A percentile compares a stretch with the other conserved stretches of the same genome.
Evolutionary conservation across 2,113 vertebrate species (phyloP).

Genomic region (Callocephalon fimbriatum): DNA sequence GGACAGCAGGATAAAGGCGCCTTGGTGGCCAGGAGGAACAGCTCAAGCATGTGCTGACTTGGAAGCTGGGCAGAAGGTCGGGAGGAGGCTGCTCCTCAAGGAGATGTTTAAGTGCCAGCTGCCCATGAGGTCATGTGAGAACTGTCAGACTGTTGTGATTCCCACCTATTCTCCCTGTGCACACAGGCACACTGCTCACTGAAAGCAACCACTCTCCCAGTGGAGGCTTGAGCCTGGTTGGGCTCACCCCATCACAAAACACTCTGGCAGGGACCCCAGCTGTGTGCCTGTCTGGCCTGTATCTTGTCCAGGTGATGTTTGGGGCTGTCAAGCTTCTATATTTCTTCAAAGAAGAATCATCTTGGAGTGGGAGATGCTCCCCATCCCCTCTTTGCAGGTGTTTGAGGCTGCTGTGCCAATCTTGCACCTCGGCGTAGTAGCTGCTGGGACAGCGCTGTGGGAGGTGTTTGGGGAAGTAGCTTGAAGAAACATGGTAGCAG

Average conservation of each 20-base stretch:
- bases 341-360: not conserved
- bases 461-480: not conserved
- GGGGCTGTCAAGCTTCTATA: not conserved
- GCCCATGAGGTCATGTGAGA: not conserved
- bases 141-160: not conserved
- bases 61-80: not conserved
- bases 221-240: no score
- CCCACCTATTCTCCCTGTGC: rapidly evolving
- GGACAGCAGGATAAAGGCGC: not conserved
- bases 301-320: rapidly evolving
- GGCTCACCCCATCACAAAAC: not conserved
- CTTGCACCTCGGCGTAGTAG: rapidly evolving
- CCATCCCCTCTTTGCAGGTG: rapidly evolving
- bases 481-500: not conserved
- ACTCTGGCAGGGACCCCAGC: not conserved
- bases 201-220: rapidly evolving
- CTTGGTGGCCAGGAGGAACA: not conserved
- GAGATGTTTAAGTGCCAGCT: not conserved
- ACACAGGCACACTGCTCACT: rapidly evolving
- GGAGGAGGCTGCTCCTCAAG: not conserved
- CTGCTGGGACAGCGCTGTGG: rapidly evolving
- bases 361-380: rapidly evolving
- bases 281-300: not conserved
- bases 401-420: not conserved
- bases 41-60: not conserved